Percentiles rank a stretch among this genome's conserved stretches.
Conservation (phyloP, 1,140 invertebrate genomes). For the Caenorhabditis inopinata region DNA sequence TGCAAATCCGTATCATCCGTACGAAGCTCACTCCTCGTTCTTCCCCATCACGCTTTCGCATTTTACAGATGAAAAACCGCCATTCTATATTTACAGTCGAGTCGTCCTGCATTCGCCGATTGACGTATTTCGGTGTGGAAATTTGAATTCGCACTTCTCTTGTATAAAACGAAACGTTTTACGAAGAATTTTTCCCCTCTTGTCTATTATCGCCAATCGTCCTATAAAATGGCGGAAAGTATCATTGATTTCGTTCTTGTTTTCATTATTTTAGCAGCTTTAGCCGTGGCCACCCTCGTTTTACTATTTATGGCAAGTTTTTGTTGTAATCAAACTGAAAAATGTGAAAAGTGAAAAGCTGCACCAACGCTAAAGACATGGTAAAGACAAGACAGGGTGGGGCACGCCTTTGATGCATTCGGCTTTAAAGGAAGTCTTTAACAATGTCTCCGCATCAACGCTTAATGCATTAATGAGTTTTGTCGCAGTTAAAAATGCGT, state of each 20-base stretch:
- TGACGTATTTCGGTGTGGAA: slow-evolving; percentile 20
- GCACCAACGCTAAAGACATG: no score
- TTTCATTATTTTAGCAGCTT: background rate
- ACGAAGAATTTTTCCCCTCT: background rate
- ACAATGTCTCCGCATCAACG: no score
- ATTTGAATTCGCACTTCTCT: background rate
- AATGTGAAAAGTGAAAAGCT: no score
- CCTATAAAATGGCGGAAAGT: slow-evolving; percentile 7
- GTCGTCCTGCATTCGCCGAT: background rate
- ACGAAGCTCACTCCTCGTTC: no score
- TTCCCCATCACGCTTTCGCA: background rate
- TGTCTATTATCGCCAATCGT: background rate
- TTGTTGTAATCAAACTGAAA: no score
- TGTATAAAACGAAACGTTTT: slow-evolving; percentile 33
- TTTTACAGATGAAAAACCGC: background rate
- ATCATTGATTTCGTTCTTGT: slow-evolving; percentile 15
- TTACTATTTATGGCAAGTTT: slow-evolving; percentile 10
- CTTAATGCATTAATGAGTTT: no score
- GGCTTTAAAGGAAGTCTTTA: no score
- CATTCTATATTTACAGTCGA: background rate
- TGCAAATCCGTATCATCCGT: background rate
- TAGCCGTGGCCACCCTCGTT: background rate
- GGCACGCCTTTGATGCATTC: no score
- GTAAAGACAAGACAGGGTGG: no score
- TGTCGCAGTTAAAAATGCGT: no score